Evolutionary conservation across 1,140 invertebrate species (phyloP).

Genomic region (Carposina sasakii): DNA sequence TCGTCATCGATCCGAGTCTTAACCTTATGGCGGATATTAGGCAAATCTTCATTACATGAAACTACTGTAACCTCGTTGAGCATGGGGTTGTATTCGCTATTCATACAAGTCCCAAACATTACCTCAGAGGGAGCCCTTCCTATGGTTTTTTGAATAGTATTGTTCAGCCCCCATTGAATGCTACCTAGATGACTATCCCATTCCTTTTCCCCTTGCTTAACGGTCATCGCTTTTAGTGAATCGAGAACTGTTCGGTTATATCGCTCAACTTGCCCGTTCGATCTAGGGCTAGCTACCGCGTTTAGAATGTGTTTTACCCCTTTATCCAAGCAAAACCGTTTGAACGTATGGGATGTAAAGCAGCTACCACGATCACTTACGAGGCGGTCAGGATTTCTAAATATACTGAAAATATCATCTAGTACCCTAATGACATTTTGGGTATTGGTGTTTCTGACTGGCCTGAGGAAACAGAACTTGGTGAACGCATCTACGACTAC

Average conservation of each 20-base stretch:
- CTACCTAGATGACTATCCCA: neutral
- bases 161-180: constrained; percentile 4
- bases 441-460: neutral
- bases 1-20: neutral
- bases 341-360: constrained; percentile 4
- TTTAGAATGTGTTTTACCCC: constrained; percentile 6
- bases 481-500: neutral
- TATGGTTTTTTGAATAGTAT: constrained; percentile 2
- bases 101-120: constrained; percentile 2
- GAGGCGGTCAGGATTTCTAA: neutral
- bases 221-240: neutral
- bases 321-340: constrained; percentile 2
- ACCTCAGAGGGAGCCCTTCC: neutral
- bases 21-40: neutral
- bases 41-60: neutral
- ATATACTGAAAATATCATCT: constrained; percentile 8
- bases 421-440: constrained; percentile 2
- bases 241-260: constrained; percentile 1
- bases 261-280: neutral
- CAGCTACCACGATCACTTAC: constrained; percentile 2
- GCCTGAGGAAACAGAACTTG: neutral
- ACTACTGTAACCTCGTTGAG: neutral
- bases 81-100: neutral
- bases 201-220: neutral
- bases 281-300: constrained; percentile 1